A percentile compares a stretch with the other conserved stretches of the same genome.
phyloP scores from a whole-genome alignment of 2,797 vertebrate species.

The Fistularia commersonii region DNA sequence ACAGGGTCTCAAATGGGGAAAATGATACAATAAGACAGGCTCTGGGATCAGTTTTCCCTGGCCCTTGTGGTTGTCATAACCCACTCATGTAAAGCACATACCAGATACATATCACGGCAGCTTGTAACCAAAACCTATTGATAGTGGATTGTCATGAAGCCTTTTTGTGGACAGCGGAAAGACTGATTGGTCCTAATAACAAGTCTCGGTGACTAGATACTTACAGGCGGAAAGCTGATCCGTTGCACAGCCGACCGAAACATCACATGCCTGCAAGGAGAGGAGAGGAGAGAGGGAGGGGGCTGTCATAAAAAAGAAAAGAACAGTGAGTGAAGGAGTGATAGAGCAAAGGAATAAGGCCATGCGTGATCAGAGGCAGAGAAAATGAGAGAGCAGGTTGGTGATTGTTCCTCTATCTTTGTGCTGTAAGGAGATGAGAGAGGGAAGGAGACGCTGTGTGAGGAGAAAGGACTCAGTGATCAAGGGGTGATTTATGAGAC shows the following conservation, averaged over 20 bases:
- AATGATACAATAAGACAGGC: conserved; percentile 41
- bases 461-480: conserved; percentile 36
- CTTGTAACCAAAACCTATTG: conserved; percentile 54
- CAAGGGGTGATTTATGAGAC: conserved; percentile 42
- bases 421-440: conserved; percentile 36
- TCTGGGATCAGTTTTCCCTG: conserved; percentile 35
- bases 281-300: conserved; percentile 23
- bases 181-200: conserved; percentile 49
- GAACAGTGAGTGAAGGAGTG: conserved; percentile 12
- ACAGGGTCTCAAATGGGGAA: conserved; percentile 31
- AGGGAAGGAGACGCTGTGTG: conserved; percentile 12
- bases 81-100: conserved; percentile 23
- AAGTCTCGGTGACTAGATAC: conserved; percentile 65
- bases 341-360: conserved; percentile 17
- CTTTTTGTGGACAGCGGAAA: conserved; percentile 48
- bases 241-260: conserved; percentile 79
- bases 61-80: conserved; percentile 44
- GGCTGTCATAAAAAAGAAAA: conserved; percentile 17
- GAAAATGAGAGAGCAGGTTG: conserved; percentile 35
- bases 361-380: conserved; percentile 25
- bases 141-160: conserved; percentile 45
- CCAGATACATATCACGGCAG: conserved; percentile 29
- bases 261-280: conserved; percentile 71
- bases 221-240: conserved; percentile 80
- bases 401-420: conserved; percentile 33